Conservation (phyloP, 2,888 invertebrate genomes). For the Agriopis leucophaearia region DNA sequence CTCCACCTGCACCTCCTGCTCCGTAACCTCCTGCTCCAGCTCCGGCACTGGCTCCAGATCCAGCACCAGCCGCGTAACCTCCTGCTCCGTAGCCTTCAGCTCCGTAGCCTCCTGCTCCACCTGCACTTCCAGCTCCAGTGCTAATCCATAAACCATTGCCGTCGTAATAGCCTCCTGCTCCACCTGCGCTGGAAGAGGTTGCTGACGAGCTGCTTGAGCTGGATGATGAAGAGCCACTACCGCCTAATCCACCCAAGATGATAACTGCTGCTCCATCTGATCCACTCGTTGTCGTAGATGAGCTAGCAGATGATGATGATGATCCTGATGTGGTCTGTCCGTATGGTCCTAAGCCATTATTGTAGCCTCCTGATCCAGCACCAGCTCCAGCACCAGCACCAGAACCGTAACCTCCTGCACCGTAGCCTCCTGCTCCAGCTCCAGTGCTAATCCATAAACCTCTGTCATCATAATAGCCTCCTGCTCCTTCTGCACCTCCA, state of each 20-base stretch:
- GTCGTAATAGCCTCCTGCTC: constrained; percentile 2
- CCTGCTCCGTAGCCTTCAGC: constrained; percentile 29
- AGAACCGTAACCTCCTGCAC: not conserved
- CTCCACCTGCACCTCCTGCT: no score
- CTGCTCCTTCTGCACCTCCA: no score
- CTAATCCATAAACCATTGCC: no score
- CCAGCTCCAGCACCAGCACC: not conserved
- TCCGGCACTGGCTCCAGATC: not conserved
- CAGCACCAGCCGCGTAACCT: constrained; percentile 10
- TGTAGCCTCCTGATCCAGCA: constrained; percentile 4
- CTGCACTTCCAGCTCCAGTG: no score
- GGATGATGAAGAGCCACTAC: not conserved
- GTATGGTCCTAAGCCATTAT: not conserved
- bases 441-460: no score
- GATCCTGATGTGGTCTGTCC: not conserved
- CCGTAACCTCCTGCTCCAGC: constrained; percentile 1
- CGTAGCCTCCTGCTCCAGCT: no score
- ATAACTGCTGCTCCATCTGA: not conserved
- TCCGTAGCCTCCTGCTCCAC: constrained; percentile 3
- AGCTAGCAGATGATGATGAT: not conserved
- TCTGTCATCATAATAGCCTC: no score
- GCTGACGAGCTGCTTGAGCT: not conserved
- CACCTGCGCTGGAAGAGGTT: not conserved
- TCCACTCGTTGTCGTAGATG: not conserved
- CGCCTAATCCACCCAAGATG: not conserved